Base-by-base conservation (phyloP, 1,140 invertebrate species). In the Phymastichus coffea region DNA sequence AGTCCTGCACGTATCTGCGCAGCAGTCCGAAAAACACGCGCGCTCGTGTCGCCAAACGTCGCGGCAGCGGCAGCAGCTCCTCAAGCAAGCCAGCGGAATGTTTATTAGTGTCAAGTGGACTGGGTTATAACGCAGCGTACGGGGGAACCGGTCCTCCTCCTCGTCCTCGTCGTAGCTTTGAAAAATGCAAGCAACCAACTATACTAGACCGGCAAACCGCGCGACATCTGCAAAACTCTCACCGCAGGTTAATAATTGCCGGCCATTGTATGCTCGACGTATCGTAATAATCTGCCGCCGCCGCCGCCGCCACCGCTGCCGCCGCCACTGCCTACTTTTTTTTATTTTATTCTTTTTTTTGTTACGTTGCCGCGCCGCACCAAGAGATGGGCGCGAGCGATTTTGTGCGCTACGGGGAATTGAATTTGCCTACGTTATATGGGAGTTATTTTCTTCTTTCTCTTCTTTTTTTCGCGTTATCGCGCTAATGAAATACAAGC, bases 51-150 rank as follows among this genome's bases (percentile, higher is more conserved):
- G n/a, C n/a, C n/a, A n/a, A n/a, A n/a, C 19, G 41, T 15, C 28
- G 19, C 17, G 22, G 52, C 15, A 22, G 19, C 37, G 26, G n/a
- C 23, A 58, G 54, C 63, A 66, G 63, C 62, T n/a, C n/a, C n/a
- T n/a, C n/a, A n/a, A 59, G 65, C 3, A 23, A 15, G 28, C 63
- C 63, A 55, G 51, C 56, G 64, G 68, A 69, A 67, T 70, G 66
- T 71, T 71, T 70, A 71, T 71, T 71, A 70, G 68, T 70, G 70
- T 71, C 70, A 70, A 71, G 68, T 57, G 65, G 64, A 55, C 58
- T 62, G 56, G 66, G 68, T 63, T 66, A 69, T 69, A 71, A 68
- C 68, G 64, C 40, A n/a, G 58, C 57, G 46, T 53, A 23, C 40
- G 28, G 26, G 23, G 19, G 26, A 14, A 10, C 10, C 41, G 22